phyloP scores from a whole-genome alignment of 2,797 vertebrate species.

The Syndactyla subalaris region DNA sequence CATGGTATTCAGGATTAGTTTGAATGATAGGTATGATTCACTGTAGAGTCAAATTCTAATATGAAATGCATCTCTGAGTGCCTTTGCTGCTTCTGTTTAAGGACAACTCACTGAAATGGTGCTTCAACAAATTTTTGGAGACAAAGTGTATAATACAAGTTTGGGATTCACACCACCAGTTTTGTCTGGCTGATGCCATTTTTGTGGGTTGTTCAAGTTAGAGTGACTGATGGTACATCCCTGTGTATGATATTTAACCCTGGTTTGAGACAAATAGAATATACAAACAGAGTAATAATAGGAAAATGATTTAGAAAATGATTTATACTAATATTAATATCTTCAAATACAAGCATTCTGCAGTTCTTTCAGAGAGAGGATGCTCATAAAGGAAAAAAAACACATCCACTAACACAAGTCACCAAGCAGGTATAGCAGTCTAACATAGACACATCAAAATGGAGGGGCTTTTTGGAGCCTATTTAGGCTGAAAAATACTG shows the following conservation, averaged over 20 bases:
- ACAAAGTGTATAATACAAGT: neutral
- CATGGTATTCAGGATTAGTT: constrained; percentile 27
- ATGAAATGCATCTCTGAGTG: neutral
- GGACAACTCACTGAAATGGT: neutral
- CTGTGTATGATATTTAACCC: neutral
- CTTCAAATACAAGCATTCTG: neutral
- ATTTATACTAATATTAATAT: too few relatives aligned
- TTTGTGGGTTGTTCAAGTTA: neutral
- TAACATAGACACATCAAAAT: neutral
- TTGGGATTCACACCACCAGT: neutral
- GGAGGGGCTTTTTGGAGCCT: neutral
- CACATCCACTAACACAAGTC: neutral
- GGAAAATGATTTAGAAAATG: neutral
- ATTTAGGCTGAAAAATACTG: neutral
- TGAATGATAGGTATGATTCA: constrained; percentile 33
- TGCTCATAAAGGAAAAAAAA: neutral
- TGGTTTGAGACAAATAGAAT: neutral
- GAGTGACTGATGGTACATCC: neutral
- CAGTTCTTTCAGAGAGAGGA: neutral
- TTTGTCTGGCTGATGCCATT: neutral
- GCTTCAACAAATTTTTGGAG: neutral
- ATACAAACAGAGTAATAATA: neutral
- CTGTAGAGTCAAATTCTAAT: neutral
- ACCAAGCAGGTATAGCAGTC: neutral
- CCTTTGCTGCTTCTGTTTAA: neutral